Percentiles rank a stretch among this genome's conserved stretches.
Conservation (phyloP, 2,113 vertebrate species). For the Podarcis raffonei region DNA sequence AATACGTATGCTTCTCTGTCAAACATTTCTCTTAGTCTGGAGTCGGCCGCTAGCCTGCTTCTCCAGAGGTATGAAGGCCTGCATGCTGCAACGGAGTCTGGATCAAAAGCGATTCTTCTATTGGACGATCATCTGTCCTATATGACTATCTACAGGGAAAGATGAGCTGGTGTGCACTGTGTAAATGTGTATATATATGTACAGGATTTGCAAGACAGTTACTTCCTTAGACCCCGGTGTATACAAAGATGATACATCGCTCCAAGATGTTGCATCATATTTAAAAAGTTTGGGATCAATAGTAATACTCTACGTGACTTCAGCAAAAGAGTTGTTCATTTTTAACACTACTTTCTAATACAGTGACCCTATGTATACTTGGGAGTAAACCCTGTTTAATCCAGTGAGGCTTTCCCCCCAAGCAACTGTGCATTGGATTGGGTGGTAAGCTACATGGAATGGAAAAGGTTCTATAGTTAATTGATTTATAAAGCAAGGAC, state of each 20-base stretch:
- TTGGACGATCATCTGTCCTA: background rate
- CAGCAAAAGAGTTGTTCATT: background rate
- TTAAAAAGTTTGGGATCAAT: background rate
- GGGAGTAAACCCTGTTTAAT: background rate
- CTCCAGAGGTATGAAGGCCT: constrained; percentile 63
- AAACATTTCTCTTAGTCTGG: constrained; percentile 74
- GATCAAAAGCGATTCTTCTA: constrained; percentile 22
- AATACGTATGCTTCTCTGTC: constrained; percentile 74
- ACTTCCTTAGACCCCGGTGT: background rate
- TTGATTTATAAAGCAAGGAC: background rate
- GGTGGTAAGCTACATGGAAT: background rate
- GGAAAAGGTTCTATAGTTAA: background rate
- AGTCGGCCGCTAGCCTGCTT: constrained; percentile 70
- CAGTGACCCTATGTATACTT: background rate
- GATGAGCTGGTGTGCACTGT: background rate
- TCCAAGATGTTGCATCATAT: background rate
- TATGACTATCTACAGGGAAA: background rate
- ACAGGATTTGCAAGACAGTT: background rate
- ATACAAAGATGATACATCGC: background rate
- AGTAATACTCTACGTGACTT: background rate
- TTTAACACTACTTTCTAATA: constrained; percentile 15
- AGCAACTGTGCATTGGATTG: background rate
- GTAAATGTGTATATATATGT: background rate
- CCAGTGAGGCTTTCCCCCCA: background rate
- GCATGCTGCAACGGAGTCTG: constrained; percentile 60